A percentile compares a stretch with the other conserved stretches of the same genome.
These are phyloP conservation scores for Spisula solida DNA, from an alignment of 2,888 invertebrate genomes.

Conservation along the genomic window DNA sequence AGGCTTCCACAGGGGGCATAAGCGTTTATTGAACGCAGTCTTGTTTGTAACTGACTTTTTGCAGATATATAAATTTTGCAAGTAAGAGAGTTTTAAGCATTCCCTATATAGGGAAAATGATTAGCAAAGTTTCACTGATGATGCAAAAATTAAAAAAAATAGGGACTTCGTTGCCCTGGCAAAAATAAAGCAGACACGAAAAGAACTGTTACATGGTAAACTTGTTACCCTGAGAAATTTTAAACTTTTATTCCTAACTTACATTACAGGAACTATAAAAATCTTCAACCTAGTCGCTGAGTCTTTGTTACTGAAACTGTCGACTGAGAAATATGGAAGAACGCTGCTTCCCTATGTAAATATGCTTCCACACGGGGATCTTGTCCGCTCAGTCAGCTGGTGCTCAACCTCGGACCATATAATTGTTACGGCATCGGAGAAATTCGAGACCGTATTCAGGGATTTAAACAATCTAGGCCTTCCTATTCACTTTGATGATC, in stretches of 20 bases:
- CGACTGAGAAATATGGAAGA: conserved; percentile 26
- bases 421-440: conserved; percentile 53
- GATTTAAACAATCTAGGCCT: conserved; percentile 54
- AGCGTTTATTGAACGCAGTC: too few species aligned
- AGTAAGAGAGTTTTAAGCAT: too few species aligned
- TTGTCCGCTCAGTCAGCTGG: conserved; percentile 63
- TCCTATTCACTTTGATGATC: conserved; percentile 46
- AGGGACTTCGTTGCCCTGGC: too few species aligned
- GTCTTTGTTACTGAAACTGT: conserved; percentile 54
- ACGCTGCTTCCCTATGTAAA: conserved; percentile 64
- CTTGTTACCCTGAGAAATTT: too few species aligned
- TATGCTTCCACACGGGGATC: conserved; percentile 57
- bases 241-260: neutral
- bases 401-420: conserved; percentile 25
- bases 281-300: conserved; percentile 67
- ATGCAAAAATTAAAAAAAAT: too few species aligned
- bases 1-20: too few species aligned
- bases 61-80: too few species aligned
- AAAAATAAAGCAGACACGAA: too few species aligned
- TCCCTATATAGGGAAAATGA: too few species aligned
- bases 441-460: conserved; percentile 58
- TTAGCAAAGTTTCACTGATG: too few species aligned
- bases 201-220: too few species aligned
- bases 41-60: too few species aligned
- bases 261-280: conserved; percentile 66